Percentiles rank a stretch among this genome's conserved stretches.
Conservation (phyloP, 2,888 invertebrate genomes). For the Neoitamus cyanurus region DNA sequence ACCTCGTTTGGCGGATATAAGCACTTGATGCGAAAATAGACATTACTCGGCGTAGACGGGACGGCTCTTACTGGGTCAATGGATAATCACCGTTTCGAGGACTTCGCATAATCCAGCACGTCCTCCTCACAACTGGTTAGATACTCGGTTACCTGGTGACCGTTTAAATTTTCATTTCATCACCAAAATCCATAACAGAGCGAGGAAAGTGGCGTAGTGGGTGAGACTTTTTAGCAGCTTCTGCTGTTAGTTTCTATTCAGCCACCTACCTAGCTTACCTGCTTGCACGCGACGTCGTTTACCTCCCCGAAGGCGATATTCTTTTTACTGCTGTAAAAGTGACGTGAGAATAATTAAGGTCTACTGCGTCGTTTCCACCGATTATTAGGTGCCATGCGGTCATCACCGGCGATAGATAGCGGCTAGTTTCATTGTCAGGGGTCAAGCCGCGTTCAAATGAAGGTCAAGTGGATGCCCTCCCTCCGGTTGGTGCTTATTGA, state of each 20-base stretch:
- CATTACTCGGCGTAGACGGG: background rate
- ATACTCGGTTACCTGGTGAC: background rate
- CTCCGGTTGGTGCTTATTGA: background rate
- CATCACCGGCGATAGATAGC: background rate
- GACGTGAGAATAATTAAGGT: conserved; percentile 1
- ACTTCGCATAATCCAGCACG: background rate
- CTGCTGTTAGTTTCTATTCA: background rate
- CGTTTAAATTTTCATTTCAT: background rate
- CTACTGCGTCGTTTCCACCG: background rate
- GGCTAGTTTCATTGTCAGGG: background rate
- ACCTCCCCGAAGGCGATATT: background rate
- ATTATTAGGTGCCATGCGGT: background rate
- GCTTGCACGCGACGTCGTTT: background rate
- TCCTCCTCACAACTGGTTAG: background rate
- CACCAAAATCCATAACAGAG: background rate
- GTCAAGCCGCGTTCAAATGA: background rate
- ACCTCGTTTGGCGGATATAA: background rate
- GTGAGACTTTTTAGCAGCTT: background rate
- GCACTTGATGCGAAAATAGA: background rate
- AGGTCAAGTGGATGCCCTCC: background rate
- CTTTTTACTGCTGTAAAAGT: background rate
- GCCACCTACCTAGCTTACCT: background rate
- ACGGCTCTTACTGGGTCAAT: background rate
- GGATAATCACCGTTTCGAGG: background rate
- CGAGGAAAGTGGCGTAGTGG: background rate